Base-by-base conservation (phyloP, 1,140 invertebrate genomes). In the Rhopalosiphum maidis region DNA sequence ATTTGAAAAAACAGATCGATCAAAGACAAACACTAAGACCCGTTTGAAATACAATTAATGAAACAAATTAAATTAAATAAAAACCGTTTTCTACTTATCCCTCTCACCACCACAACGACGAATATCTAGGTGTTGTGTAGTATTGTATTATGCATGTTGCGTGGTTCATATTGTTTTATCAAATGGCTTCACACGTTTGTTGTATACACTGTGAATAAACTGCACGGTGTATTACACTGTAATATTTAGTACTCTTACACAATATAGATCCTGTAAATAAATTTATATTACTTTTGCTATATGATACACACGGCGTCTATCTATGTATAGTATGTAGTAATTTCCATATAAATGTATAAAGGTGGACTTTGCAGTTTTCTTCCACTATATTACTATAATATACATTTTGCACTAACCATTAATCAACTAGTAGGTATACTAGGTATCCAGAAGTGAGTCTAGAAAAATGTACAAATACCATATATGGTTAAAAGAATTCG, bases 11-110 rank as follows among this genome's bases (percentile, higher is more conserved):
- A 77, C 60, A 18, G 9, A 77, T 77, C 60, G 60, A 77, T 77
- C 60, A n/a, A n/a, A n/a, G 30, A 1, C 15, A 77, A 77, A 77
- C 60, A 77, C n/a, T n/a, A n/a, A 77, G 30, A 77, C 60, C 60
- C 60, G 60, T 77, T n/a, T 77, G n/a, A 77, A 77, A 77, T 77
- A 77, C 30, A 77, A n/a, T 77, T 77, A 77, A 77, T n/a, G n/a
- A 77, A 46, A 46, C 11, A 46, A 46, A 46, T 41, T 41, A 46
- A 77, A n/a, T 30, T 18, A 35, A 77, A 77, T 77, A 77, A 77
- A 77, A 30, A 77, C n/a, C 30, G 0, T 15, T 77, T 77, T 68
- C 30, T 11, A 68, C 60, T 15, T 15, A 68, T 30, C 11, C 15
- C 5, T 77, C 30, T 77, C 60, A n/a, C 60, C 30, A n/a, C 30